Evolutionary conservation across 2,888 invertebrate genomes (phyloP), one percentile per base, ranked within the genome.

Genomic region (Abscondita cerata): DNA sequence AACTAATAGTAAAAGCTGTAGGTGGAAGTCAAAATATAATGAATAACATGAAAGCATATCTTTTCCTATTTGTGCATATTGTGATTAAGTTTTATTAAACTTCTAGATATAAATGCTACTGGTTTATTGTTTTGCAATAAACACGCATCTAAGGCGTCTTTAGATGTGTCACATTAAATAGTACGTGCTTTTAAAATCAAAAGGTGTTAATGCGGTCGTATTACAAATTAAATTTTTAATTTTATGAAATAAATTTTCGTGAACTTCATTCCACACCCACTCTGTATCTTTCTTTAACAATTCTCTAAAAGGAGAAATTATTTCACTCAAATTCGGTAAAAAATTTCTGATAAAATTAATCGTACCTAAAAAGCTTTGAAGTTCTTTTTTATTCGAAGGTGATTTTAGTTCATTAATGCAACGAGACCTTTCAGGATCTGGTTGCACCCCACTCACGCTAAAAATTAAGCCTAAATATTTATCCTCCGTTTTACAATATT

Each of bases 261-360:
- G 3, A 31, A 31, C 31, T 6, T 5, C 9, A 6, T 5, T 31
- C 31, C 31, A 31, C 5, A 31, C 9, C 31, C 31, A 31, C 9
- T 31, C 31, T 31, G 9, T 31, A 34, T 50, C 48, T 12, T 55
- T 38, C 48, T 60, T 54, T 48, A 50, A 11, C n/a, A 55, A 54
- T 3, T 31, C 6, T 31, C 31, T 31, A 9, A 31, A 9, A 6
- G 31, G 31, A 4, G 31, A 31, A 6, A 31, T 31, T 31, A 31
- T 31, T 31, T 31, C 31, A 6, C 6, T 6, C 31, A 31, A 31
- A 31, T 31, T 31, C 5, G 31, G 31, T 31, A 31, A 31, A 31
- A 9, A 31, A 31, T 31, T 31, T 31, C 31, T 5, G 6, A 31
- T 6, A 31, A 31, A 31, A 31, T 31, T 31, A 9, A 31, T 31